Evolutionary conservation across 2,888 invertebrate genomes (phyloP).

Genomic region (Amphipoea lucens): DNA sequence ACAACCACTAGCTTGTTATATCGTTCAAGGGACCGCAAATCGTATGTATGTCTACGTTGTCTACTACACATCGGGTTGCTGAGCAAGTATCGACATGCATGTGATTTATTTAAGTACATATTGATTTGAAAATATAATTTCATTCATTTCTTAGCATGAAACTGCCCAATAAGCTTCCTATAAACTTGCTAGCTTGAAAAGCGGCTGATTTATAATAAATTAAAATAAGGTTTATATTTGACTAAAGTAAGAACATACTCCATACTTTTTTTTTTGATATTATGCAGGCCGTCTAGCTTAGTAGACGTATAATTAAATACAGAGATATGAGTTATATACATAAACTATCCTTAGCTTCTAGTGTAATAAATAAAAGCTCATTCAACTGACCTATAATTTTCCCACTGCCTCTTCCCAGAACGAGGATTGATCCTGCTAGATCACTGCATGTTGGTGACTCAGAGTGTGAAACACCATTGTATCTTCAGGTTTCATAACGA

Average conservation of each 20-base stretch:
- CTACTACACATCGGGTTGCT: slow-evolving; percentile 28
- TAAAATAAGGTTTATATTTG: not conserved
- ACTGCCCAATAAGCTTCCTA: not conserved
- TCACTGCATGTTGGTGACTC: not conserved
- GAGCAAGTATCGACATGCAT: slow-evolving; percentile 24
- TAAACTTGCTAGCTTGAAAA: not conserved
- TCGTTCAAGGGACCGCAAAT: slow-evolving; percentile 53
- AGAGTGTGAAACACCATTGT: not conserved
- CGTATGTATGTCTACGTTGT: slow-evolving; percentile 54
- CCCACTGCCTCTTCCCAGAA: not conserved
- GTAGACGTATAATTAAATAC: not conserved
- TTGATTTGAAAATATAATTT: not conserved
- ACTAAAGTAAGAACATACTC: not conserved
- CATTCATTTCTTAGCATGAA: not conserved
- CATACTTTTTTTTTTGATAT: not conserved
- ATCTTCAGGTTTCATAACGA: not conserved
- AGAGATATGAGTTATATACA: too few species aligned
- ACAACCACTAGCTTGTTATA: slow-evolving; percentile 52
- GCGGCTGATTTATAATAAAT: not conserved
- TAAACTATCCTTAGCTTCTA: not conserved
- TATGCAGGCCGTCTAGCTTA: not conserved
- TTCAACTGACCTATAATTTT: not conserved
- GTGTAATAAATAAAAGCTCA: slow-evolving; percentile 3
- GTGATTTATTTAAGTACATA: slow-evolving; percentile 31
- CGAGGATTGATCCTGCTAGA: not conserved